Evolutionary conservation across 1,140 invertebrate species (phyloP).

Genomic region (Drosophila bipectinata): DNA sequence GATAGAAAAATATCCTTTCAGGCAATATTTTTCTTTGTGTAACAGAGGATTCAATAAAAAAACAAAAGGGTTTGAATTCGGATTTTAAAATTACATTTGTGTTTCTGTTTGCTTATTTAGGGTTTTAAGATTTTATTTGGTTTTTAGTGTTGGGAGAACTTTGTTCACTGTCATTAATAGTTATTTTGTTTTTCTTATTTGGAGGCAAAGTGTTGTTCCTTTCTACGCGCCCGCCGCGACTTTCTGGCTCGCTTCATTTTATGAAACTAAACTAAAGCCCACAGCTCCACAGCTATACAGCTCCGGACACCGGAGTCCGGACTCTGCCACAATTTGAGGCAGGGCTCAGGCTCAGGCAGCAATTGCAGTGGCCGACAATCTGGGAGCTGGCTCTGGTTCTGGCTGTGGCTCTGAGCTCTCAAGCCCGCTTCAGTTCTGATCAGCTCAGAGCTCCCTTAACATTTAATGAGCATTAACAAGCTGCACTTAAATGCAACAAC

Average conservation of each 20-base stretch:
- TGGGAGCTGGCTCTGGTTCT: slow-evolving; percentile 1
- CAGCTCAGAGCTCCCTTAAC: slow-evolving; percentile 64
- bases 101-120: slow-evolving; percentile 21
- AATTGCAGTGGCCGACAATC: slow-evolving; percentile 6
- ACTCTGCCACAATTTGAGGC: slow-evolving; percentile 43
- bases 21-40: slow-evolving; percentile 3
- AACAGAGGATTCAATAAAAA: slow-evolving; percentile 41
- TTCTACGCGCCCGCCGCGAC: slow-evolving; percentile 60
- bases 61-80: slow-evolving; percentile 30
- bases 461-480: slow-evolving; percentile 83
- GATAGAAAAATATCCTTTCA: background rate
- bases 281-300: slow-evolving; percentile 19
- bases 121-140: slow-evolving; percentile 15
- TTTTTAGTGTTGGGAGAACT: slow-evolving; percentile 36
- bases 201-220: slow-evolving; percentile 51
- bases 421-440: slow-evolving; percentile 29
- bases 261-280: slow-evolving; percentile 72
- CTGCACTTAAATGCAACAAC: slow-evolving; percentile 80
- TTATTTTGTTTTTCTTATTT: slow-evolving; percentile 11
- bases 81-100: slow-evolving; percentile 65
- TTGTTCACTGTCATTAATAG: slow-evolving; percentile 48
- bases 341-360: slow-evolving; percentile 6
- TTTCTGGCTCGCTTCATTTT: slow-evolving; percentile 75
- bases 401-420: slow-evolving; percentile 12
- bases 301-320: slow-evolving; percentile 21